These are phyloP conservation scores for Tenthredo distinguenda DNA, from an alignment of 2,888 invertebrate species.

Conservation along the genomic window DNA sequence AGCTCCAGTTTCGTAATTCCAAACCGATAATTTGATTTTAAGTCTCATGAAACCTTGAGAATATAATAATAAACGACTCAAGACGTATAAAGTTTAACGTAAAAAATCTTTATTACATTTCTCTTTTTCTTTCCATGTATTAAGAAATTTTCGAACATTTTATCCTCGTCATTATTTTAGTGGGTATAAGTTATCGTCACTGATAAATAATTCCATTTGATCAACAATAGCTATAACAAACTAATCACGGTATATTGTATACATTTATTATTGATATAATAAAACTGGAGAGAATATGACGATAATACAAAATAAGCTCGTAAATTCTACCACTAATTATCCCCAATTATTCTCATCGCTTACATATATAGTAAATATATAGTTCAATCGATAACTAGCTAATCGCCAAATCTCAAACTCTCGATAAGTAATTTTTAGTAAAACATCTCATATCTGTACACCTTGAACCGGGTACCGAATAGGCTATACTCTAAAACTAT, in stretches of 20 bases:
- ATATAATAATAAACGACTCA: no score
- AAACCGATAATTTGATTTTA: no score
- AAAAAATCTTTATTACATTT: constrained; percentile 38
- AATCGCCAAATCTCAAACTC: neutral
- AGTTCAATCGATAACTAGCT: neutral
- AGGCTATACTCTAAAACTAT: neutral
- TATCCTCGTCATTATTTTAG: neutral
- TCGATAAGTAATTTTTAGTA: neutral
- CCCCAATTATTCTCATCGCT: neutral
- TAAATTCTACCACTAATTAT: neutral
- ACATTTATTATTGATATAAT: neutral
- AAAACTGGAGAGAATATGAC: neutral
- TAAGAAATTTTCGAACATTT: neutral
- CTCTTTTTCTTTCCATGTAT: neutral
- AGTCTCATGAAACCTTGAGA: no score
- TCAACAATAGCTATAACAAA: neutral
- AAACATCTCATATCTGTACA: neutral
- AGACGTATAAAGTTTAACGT: constrained; percentile 15
- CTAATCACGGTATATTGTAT: neutral
- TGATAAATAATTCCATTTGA: neutral
- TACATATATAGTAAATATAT: neutral
- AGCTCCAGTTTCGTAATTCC: no score
- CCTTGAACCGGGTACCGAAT: neutral
- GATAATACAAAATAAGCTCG: neutral
- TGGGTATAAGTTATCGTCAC: neutral